A percentile compares a stretch with the other conserved stretches of the same genome.
phyloP scores from a whole-genome alignment of 1,140 invertebrate genomes.

The Microplitis demolitor region DNA sequence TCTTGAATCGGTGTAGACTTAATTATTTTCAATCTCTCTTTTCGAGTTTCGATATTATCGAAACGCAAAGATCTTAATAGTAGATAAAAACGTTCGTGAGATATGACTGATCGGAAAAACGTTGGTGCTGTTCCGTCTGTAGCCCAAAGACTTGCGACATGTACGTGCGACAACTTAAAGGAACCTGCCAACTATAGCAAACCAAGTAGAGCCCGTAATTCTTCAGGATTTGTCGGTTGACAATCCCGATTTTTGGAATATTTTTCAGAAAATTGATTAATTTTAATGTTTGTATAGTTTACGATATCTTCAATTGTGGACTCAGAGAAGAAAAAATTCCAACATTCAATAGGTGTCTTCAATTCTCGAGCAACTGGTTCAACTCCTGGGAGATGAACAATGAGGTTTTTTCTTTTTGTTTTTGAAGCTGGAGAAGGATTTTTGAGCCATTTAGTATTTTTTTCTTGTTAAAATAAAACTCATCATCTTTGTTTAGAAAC shows the following conservation, averaged over 20 bases:
- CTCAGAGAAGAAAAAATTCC: background rate
- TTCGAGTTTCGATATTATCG: slow-evolving; percentile 43
- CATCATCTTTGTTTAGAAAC: no score
- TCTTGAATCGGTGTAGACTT: slow-evolving; percentile 47
- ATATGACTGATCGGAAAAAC: background rate
- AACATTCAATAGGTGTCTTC: background rate
- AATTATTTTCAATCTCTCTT: slow-evolving; percentile 35
- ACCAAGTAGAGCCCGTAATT: background rate
- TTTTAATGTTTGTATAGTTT: background rate
- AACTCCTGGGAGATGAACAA: background rate
- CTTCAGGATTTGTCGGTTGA: background rate
- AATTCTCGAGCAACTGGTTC: background rate
- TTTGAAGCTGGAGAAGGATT: background rate
- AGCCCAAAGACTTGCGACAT: slow-evolving; percentile 11
- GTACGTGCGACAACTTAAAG: background rate
- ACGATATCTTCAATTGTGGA: background rate
- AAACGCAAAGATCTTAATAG: slow-evolving; percentile 46
- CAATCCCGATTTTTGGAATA: background rate
- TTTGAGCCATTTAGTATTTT: background rate
- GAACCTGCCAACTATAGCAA: background rate
- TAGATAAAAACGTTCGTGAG: background rate
- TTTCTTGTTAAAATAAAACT: background rate
- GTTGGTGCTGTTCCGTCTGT: background rate
- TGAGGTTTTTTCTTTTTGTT: background rate
- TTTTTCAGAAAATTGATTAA: background rate